Conservation (phyloP, 2,797 vertebrate genomes). For the Dryobates pubescens region DNA sequence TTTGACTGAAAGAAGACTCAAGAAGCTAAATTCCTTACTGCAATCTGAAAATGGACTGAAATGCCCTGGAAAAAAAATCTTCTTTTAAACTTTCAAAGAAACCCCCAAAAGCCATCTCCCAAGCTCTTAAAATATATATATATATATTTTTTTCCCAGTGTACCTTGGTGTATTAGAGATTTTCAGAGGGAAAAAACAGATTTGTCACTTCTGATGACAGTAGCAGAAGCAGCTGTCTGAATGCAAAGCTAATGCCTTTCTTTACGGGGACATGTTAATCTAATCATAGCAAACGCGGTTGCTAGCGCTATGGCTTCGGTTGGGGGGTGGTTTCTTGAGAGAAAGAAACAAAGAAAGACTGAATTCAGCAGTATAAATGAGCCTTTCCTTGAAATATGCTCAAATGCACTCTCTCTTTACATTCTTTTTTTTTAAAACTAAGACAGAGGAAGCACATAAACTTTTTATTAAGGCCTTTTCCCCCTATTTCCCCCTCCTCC, state of each 20-base stretch:
- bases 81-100: neutral
- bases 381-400: neutral
- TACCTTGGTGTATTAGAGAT: neutral
- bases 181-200: slow-evolving; percentile 31
- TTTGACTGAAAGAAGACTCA: neutral
- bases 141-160: neutral
- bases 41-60: neutral
- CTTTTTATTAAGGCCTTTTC: neutral
- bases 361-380: neutral
- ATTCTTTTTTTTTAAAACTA: neutral
- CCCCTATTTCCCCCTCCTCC: neutral
- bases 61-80: neutral
- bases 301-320: neutral
- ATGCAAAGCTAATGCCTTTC: neutral
- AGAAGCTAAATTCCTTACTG: neutral
- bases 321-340: neutral
- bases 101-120: neutral
- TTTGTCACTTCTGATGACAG: slow-evolving; percentile 11
- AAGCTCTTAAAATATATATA: neutral
- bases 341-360: neutral
- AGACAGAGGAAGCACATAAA: neutral
- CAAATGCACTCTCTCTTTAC: slow-evolving; percentile 5
- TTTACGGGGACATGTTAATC: neutral
- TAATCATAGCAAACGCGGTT: neutral
- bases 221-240: neutral